A percentile compares a stretch with the other conserved stretches of the same genome.
phyloP scores from a whole-genome alignment of 2,797 vertebrate species.

The Miichthys miiuy region DNA sequence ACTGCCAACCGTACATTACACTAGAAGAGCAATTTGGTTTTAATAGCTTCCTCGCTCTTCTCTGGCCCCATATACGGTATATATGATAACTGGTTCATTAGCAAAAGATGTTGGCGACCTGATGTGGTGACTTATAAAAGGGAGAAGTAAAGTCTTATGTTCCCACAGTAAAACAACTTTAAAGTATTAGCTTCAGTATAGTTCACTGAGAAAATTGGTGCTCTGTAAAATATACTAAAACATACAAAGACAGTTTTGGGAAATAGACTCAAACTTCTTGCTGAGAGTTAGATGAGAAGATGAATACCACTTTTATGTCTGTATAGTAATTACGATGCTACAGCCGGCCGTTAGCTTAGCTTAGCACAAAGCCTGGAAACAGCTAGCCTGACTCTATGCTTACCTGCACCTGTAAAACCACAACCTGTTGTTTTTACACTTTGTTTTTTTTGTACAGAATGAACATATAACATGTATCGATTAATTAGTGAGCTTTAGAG shows the following conservation, averaged over 20 bases:
- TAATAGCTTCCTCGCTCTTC: conserved; percentile 27
- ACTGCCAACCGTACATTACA: conserved; percentile 48
- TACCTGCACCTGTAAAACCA: neutral
- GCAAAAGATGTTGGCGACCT: neutral
- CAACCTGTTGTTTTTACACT: neutral
- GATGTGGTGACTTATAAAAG: conserved; percentile 16
- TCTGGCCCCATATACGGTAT: neutral
- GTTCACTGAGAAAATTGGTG: neutral
- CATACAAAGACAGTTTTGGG: neutral
- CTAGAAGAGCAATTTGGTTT: conserved; percentile 37
- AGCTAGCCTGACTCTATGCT: neutral
- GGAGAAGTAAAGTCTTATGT: neutral
- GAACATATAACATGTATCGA: neutral
- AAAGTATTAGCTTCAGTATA: neutral
- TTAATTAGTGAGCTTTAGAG: neutral
- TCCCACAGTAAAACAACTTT: neutral
- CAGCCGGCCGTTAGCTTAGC: neutral
- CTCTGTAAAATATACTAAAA: neutral
- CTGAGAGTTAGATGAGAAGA: neutral
- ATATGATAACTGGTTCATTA: conserved; percentile 40
- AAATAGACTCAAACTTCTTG: neutral
- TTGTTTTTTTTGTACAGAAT: neutral
- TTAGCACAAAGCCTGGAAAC: neutral
- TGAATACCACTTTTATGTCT: neutral
- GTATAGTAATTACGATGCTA: neutral